phyloP scores from a whole-genome alignment of 2,797 vertebrate species.

The Amblyraja radiata region DNA sequence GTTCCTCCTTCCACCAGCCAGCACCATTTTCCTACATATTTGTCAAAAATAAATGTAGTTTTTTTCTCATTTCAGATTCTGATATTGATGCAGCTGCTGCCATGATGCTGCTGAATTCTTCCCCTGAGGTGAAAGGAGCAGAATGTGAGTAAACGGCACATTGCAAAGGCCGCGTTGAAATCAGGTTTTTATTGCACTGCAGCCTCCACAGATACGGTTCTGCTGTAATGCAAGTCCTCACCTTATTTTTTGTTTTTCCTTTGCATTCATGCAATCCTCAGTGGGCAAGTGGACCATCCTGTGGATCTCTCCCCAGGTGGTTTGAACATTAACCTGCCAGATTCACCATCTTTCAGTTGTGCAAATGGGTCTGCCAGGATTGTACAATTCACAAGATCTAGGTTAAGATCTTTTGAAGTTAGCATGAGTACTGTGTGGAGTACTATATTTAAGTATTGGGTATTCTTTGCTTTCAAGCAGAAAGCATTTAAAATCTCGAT shows the following conservation, averaged over 20 bases:
- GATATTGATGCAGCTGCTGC: slow-evolving; percentile 68
- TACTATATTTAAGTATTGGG: neutral
- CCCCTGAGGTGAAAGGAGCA: slow-evolving; percentile 66
- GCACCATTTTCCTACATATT: slow-evolving; percentile 8
- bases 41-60: slow-evolving; percentile 37
- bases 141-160: slow-evolving; percentile 71
- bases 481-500: no score
- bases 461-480: neutral
- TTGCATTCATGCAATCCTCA: neutral
- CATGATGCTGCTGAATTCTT: slow-evolving; percentile 77
- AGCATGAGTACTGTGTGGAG: no score
- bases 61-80: slow-evolving; percentile 61
- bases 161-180: neutral
- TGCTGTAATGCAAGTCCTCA: slow-evolving; percentile 1
- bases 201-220: neutral
- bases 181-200: slow-evolving; percentile 33
- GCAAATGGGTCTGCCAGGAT: neutral
- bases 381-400: no score
- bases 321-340: neutral
- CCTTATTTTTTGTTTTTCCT: neutral
- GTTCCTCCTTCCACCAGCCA: slow-evolving; percentile 41
- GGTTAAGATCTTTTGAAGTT: slow-evolving; percentile 4
- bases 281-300: neutral
- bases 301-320: neutral
- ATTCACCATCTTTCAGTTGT: neutral